Base-by-base conservation (phyloP, 2,888 invertebrate species). In the Scelioninae gen. 1 region DNA sequence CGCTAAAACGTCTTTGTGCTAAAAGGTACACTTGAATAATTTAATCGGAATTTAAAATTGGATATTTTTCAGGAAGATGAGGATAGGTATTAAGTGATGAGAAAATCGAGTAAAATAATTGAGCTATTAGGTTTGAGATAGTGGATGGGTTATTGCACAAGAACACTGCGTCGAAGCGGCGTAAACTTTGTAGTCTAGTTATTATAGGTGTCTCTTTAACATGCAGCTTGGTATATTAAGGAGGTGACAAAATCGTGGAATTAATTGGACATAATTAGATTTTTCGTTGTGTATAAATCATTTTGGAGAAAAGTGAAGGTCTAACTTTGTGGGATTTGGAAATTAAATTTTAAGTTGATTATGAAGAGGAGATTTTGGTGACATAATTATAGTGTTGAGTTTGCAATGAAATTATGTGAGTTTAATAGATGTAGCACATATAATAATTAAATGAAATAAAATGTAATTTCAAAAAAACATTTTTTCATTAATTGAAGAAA, bases 111-210 rank as follows among this genome's bases (percentile, higher is more conserved):
- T 11, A 23, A 43, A 51, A 63, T 75, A 65, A 75, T 75, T 65
- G 49, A 75, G 65, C 29, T 47, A 65, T 75, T 55, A 13, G 45
- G 34, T 43, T 69, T 40, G 7, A 71, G 60, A 43, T 40, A 62
- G 43, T 58, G 32, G 23, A 71, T 60, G 51, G 23, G 34, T 71
- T 40, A 71, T 38, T 49, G 31, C 49, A 15, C 38, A 49, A 71
- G 45, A 56, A 43, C 31, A 16, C 15, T 31, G 5, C 23, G 29
- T 43, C 29, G 60, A 62, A 62, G 47, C 10, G 16, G 38, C 38
- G 5, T 34, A 38, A 56, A 38, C 56, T n/a, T 38, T 11, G 16
- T 4, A 15, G 15, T 5, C 16, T 5, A 38, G 1, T 56, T 16
- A 38, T n/a, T n/a, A 16, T 56, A 49, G 2, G 9, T 10, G 8